Conservation (phyloP, 2,113 vertebrate species). For the Cyanocitta stelleri region DNA sequence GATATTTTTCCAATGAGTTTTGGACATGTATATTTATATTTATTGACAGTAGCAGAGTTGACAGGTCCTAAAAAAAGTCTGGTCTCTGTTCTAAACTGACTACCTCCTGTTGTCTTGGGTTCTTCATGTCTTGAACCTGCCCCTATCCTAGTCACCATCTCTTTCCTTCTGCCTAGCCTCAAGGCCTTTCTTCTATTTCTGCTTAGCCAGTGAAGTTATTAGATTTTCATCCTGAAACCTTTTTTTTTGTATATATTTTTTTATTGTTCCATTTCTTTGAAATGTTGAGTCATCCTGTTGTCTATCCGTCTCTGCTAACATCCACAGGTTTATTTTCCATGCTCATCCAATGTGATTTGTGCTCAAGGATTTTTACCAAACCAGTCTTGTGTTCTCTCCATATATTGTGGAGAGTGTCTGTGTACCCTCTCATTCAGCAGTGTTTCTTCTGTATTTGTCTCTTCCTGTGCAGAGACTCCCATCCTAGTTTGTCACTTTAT, state of each 20-base stretch:
- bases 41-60: not conserved
- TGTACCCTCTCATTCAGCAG: not conserved
- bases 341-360: not conserved
- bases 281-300: not conserved
- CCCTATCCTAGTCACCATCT: not conserved
- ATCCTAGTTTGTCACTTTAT: not conserved
- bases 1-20: not conserved
- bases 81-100: not conserved
- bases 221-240: not conserved
- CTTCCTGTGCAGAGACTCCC: not conserved
- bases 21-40: not conserved
- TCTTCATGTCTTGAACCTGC: not conserved
- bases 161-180: not conserved
- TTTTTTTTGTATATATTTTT: not conserved
- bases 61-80: not conserved
- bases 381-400: not conserved
- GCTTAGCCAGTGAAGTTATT: not conserved
- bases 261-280: not conserved
- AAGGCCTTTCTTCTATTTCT: not conserved
- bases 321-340: not conserved
- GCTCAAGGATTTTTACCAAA: not conserved
- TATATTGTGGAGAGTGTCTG: not conserved
- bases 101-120: not conserved
- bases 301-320: not conserved
- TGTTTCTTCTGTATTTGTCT: not conserved